Base-by-base conservation (phyloP, 2,797 vertebrate genomes). In the Sciaenops ocellatus region DNA sequence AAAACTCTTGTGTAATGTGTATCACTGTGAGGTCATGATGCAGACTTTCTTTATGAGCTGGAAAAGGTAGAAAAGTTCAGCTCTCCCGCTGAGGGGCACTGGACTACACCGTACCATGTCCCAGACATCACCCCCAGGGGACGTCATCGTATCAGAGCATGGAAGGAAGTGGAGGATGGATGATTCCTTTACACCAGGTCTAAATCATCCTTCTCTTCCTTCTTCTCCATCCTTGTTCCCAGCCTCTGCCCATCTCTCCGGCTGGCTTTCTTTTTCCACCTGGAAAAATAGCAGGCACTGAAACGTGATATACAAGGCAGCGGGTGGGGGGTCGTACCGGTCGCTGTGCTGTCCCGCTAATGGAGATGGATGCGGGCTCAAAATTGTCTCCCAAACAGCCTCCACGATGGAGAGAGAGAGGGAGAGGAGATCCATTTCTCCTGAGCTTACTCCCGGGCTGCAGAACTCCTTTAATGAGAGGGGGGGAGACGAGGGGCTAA, bases 321-420 rank as follows among this genome's bases (percentile, higher is more conserved):
- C 7, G 56, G 44, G 65, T 34, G n/a, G 80, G 82, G 85, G 83
- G 83, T 80, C 54, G 73, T 78, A 73, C 85, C 61, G 82, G 90
- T 91, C 79, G 63, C 74, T 88, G 79, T 64, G 44, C 88, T 84
- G 90, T 92, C 93, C 86, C 57, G 4, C 88, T 95, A 96, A 96
- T 95, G 93, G 95, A 96, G 95, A 96, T 95, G 90, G 91, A 96
- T 95, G 92, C 83, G 75, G 87, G 86, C 61, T 84, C 76, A 81
- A 89, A 93, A 93, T 92, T 89, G 90, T 94, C 92, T 94, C 81
- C 90, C 69, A 44, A 91, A 90, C 85, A 69, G 91, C 87, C 76
- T 84, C 72, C 74, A 26, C 41, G 63, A 78, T 9, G 24, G 52
- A 76, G 69, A 69, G 69, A 80, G 80, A 11, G 66, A 54, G 52